Evolutionary conservation across 2,888 invertebrate species (phyloP).

Genomic region (Acanthosepion lycidas): DNA sequence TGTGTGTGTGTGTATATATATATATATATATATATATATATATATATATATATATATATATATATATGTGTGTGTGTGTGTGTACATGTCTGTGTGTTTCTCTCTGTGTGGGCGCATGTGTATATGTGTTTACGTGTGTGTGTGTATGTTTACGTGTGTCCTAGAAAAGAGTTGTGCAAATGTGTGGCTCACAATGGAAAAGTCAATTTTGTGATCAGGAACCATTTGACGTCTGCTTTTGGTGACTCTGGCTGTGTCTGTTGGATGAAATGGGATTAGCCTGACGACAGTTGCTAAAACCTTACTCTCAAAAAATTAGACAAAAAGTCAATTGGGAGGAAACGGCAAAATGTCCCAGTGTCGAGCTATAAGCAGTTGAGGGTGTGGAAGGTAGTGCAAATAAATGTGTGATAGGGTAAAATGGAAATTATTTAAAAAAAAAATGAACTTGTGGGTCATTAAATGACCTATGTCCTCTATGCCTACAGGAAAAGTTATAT

Average conservation of each 20-base stretch:
- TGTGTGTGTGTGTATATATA: too few species aligned
- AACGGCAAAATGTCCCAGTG: not conserved
- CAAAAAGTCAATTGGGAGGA: not conserved
- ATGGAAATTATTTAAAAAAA: too few species aligned
- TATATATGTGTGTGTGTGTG: not conserved
- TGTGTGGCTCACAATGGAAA: not conserved
- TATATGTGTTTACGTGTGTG: not conserved
- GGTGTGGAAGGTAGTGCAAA: not conserved
- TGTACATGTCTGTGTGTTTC: fast-evolving
- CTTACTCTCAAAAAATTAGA: not conserved
- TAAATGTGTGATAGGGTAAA: too few species aligned
- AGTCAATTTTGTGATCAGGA: not conserved
- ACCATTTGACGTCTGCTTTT: not conserved
- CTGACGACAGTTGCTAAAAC: not conserved
- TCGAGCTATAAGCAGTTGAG: not conserved
- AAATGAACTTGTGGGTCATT: too few species aligned
- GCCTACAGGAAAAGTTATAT: too few species aligned
- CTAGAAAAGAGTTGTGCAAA: too few species aligned
- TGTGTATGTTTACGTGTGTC: not conserved
- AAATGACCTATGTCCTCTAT: too few species aligned
- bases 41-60: not conserved
- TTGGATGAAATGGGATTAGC: not conserved
- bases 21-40: not conserved
- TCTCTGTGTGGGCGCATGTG: not conserved
- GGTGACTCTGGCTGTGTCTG: not conserved